Evolutionary conservation across 2,888 invertebrate species (phyloP), one percentile per base, ranked within the genome.

Genomic region (Polyommatus icarus): DNA sequence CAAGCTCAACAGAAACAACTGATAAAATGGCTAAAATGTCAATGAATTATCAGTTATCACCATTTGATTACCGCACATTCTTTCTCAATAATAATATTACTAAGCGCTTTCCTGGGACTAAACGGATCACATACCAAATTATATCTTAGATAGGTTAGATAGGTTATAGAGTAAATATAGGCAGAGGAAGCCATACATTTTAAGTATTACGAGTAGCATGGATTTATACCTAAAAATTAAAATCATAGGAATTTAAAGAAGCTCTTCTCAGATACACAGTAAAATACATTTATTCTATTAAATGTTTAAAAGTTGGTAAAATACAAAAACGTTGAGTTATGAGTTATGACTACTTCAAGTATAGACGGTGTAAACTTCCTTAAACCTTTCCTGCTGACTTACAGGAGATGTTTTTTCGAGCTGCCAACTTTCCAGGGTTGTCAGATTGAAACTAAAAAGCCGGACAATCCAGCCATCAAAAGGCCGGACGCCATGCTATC

Each of bases 381-480:
- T 7, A 67, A 32, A 32, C 7, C 67, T 67, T 32, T 67, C 18
- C 67, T 32, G 29, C 67, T 61, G 29, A 67, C 29, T 67, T 29
- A 29, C 29, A 20, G 20, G 67, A 67, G 12, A 67, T 67, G 29
- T 67, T 67, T 67, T 67, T 67, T 67, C 61, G 67, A 67, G 29
- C 29, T 29, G 4, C 67, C 67, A 67, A 67, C 29, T 15, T 67
- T 32, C 29, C 6, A 54, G 54, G 54, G 54, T 54, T 54, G 54
- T 18, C 54, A 54, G 54, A 18, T 54, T 6, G 54, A 54, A 3
- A 54, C 1, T 15, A 3, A 54, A 54, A 54, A 54, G 1, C 18
- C 54, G 18, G 15, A 50, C 1, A 54, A 54, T 54, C 18, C 5
- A 18, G 18, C 54, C 18, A 54, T 54, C 18, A 54, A 54, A 54